Evolutionary conservation across 2,113 vertebrate species (phyloP), one percentile per base, ranked within the genome.

Genomic region (Alligator mississippiensis): DNA sequence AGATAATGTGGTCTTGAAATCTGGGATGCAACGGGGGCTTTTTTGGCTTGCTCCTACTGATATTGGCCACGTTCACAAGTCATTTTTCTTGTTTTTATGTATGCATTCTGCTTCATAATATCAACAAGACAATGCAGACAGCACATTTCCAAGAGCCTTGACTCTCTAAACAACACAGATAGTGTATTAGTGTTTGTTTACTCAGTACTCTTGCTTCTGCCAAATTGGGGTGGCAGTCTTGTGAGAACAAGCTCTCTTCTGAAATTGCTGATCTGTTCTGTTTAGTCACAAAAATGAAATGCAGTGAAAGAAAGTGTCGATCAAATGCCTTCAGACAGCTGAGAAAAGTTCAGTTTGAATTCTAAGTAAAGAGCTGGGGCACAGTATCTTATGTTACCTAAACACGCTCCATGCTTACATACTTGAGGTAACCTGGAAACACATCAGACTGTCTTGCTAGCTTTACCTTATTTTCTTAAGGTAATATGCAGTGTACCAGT

Each of bases 401-500:
- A 91, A 89, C 77, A 27, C 61, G 83, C 89, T 82, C 86, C 83
- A 27, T 64, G 78, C 28, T 74, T 15, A 63, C 87, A 77, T 47
- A 38, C 64, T 27, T 25, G 1, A 6, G 47, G 79, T 9, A 8
- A 84, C n/a, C 63, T 77, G 87, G 82, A 85, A 87, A 66, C 34
- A 4, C 28, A 82, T 47, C 70, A 60, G 63, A 86, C 68, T 1
- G 0, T 66, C 21, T 30, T 28, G 77, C 92, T 7, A 12, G 61
- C 18, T 83, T 34, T 66, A 3, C 59, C 84, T 54, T 3, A 18
- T 57, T 54, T 25, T 25, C 24, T 62, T 1, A 13, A 11, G 28
- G 16, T 0, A 17, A 38, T 1, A 1, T 3, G 60, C 70, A 18
- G 25, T 27, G 25, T 1, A 9, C 9, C 2, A 1, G 5, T 1